Conservation (phyloP, 2,797 vertebrate genomes). For the Cossypha niveicapilla region DNA sequence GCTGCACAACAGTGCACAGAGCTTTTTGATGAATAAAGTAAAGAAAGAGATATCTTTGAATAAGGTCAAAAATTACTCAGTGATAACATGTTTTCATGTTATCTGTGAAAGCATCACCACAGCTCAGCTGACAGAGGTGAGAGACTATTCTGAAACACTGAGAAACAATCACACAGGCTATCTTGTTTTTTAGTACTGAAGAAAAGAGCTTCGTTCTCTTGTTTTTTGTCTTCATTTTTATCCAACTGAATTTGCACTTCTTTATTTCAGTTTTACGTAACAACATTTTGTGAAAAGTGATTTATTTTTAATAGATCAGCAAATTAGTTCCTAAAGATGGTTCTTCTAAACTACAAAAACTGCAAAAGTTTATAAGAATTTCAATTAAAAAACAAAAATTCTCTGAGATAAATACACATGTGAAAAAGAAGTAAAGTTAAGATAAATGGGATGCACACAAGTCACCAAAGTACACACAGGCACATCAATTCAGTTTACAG, state of each 20-base stretch:
- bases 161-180: not conserved
- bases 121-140: constrained; percentile 28
- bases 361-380: not conserved
- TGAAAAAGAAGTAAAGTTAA: not conserved
- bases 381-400: not conserved
- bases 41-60: constrained; percentile 12
- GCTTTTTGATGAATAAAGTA: constrained; percentile 30
- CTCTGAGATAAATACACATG: not conserved
- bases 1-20: not conserved
- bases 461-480: not conserved
- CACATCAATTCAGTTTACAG: not conserved
- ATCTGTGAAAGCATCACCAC: constrained; percentile 10
- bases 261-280: not conserved
- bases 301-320: not conserved
- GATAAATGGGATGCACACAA: not conserved
- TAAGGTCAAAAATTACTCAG: constrained; percentile 49
- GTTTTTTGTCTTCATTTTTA: not conserved
- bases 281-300: not conserved
- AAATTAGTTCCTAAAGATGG: not conserved
- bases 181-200: not conserved
- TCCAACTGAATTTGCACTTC: not conserved
- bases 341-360: not conserved
- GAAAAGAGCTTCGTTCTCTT: not conserved
- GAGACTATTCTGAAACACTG: constrained; percentile 7
- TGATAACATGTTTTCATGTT: constrained; percentile 38